These are phyloP conservation scores for Drosophila mojavensis DNA, from an alignment of 1,140 invertebrate genomes.

Conservation along the genomic window DNA sequence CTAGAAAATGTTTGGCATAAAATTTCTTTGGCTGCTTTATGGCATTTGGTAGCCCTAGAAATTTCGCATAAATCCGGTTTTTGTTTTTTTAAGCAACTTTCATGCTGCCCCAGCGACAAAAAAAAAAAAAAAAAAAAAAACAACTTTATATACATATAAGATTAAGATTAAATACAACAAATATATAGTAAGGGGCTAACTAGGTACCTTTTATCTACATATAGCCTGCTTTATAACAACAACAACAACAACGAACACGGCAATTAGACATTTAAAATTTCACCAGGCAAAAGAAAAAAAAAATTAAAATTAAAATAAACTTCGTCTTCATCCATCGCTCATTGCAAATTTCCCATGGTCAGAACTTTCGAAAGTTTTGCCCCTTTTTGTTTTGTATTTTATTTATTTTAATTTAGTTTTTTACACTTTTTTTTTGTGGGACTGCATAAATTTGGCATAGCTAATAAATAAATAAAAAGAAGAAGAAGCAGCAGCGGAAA, in stretches of 20 bases:
- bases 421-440: constrained; percentile 3
- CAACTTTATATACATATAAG: constrained; percentile 1
- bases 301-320: background rate
- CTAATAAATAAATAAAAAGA: constrained; percentile 14
- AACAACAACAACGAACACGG: constrained; percentile 21
- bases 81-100: constrained; percentile 21
- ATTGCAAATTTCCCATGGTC: constrained; percentile 50
- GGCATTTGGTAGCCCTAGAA: constrained; percentile 24
- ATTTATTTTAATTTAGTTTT: constrained; percentile 1
- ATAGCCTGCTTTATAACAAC: background rate
- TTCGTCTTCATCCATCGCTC: constrained; percentile 34
- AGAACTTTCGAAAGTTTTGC: constrained; percentile 50
- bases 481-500: background rate
- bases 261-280: constrained; percentile 49
- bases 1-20: constrained; percentile 17
- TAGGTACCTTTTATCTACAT: background rate
- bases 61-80: constrained; percentile 34
- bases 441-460: constrained; percentile 47
- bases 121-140: constrained; percentile 7
- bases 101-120: constrained; percentile 21
- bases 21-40: constrained; percentile 34
- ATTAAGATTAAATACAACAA: constrained; percentile 37
- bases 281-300: constrained; percentile 16
- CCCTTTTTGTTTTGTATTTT: background rate
- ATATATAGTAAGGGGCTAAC: constrained; percentile 30